Evolutionary conservation across 2,797 vertebrate species (phyloP), one percentile per base, ranked within the genome.

Genomic region (Varecia variegata): DNA sequence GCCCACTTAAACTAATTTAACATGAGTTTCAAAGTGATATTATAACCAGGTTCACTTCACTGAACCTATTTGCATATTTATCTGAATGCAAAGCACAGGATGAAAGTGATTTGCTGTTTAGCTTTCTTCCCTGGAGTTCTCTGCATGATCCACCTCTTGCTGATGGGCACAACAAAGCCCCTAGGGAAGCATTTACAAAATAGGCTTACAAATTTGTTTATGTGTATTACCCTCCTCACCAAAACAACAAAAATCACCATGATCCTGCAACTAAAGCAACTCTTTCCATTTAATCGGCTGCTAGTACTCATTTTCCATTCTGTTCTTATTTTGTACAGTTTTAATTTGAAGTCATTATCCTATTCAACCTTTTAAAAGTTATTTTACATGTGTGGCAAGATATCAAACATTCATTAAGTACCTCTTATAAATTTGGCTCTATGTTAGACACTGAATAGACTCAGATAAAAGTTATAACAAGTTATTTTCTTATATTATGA

Each of bases 31-130:
- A 94, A 85, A 98, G 74, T 70, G 91, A 58, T 88, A 60, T 45
- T 67, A 35, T 56, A 96, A 77, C 77, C 70, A 94, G 90, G 88
- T 88, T 97, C 92, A 65, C 60, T 86, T 95, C 81, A 43, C 85
- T 80, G 95, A 96, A 65, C 7, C 52, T 35, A 91, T 97, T 92
- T 97, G 93, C 97, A 97, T 97, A 92, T 90, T 90, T 89, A 91
- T 97, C 86, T 95, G 93, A 97, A 97, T 96, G 89, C 96, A 85
- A 93, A 97, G 56, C 85, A 84, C 76, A 56, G 70, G 88, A 97
- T 93, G 96, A 90, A 96, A 96, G 85, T 85, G 96, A 97, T 97
- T 96, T 97, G 91, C 94, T 97, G 54, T 84, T 97, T 97, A 93
- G 96, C 94, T 96, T 92, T 93, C 96, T 88, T 92, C 94, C 88